Conservation (phyloP, 1,140 invertebrate genomes). For the Brachionus plicatilis region DNA sequence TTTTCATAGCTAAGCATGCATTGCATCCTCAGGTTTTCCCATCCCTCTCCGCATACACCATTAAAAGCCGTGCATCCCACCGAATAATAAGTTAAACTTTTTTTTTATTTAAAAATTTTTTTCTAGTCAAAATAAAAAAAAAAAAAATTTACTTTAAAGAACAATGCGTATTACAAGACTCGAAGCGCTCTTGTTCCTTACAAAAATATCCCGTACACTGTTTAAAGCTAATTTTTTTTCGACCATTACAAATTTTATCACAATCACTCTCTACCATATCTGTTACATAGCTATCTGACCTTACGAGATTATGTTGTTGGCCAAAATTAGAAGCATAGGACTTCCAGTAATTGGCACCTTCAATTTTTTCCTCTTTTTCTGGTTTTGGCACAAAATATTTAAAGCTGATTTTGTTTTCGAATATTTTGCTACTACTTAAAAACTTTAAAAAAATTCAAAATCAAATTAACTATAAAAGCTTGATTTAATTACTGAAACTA, state of each 20-base stretch:
- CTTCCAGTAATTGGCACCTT: background rate
- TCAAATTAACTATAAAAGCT: background rate
- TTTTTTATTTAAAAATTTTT: background rate
- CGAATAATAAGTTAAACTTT: background rate
- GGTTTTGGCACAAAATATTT: background rate
- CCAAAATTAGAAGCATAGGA: background rate
- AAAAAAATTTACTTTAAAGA: background rate
- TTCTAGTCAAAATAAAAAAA: background rate
- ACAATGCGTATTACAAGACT: conserved; percentile 1
- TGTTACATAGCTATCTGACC: background rate
- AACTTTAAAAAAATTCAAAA: conserved; percentile 11
- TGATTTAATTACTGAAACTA: conserved; percentile 7
- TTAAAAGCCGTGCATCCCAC: background rate
- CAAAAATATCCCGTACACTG: background rate
- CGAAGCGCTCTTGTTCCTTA: background rate
- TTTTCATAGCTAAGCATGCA: background rate
- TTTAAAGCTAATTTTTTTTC: background rate
- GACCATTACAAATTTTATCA: conserved; percentile 4
- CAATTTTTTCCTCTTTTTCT: background rate
- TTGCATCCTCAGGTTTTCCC: background rate
- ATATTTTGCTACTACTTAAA: background rate
- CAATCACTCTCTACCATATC: background rate
- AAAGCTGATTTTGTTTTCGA: background rate
- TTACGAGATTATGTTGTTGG: background rate
- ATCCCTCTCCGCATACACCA: background rate